phyloP scores from a whole-genome alignment of 2,113 vertebrate genomes.

The Smithornis capensis region DNA sequence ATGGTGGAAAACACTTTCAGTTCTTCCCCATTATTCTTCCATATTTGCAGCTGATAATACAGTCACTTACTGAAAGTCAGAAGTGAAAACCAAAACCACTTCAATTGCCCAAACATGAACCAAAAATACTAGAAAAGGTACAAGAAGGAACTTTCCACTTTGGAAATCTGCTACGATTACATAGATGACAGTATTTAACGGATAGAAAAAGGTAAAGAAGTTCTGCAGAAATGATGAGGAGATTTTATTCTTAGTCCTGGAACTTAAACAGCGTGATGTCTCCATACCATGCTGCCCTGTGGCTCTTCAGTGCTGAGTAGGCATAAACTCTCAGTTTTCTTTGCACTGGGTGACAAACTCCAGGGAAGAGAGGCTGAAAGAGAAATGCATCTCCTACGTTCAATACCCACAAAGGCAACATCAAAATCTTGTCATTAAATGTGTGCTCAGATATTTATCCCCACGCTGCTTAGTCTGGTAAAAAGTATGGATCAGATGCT shows the following conservation, averaged over 20 bases:
- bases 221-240: not conserved
- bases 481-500: conserved; percentile 60
- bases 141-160: not conserved
- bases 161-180: not conserved
- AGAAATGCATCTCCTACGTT: not conserved
- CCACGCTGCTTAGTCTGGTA: conserved; percentile 7
- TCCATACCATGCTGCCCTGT: not conserved
- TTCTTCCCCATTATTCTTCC: not conserved
- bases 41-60: not conserved
- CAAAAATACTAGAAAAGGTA: not conserved
- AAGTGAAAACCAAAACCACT: not conserved
- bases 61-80: not conserved
- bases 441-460: conserved; percentile 36
- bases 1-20: not conserved
- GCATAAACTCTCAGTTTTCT: not conserved
- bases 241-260: not conserved
- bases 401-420: not conserved
- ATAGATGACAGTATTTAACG: not conserved
- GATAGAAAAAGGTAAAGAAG: not conserved
- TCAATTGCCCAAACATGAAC: not conserved
- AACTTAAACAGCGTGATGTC: not conserved
- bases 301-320: not conserved
- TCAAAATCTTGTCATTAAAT: not conserved
- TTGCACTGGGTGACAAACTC: not conserved
- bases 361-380: not conserved